A percentile compares a stretch with the other conserved stretches of the same genome.
Evolutionary conservation across 2,113 vertebrate genomes (phyloP).

Genomic region (Bufo gargarizans): DNA sequence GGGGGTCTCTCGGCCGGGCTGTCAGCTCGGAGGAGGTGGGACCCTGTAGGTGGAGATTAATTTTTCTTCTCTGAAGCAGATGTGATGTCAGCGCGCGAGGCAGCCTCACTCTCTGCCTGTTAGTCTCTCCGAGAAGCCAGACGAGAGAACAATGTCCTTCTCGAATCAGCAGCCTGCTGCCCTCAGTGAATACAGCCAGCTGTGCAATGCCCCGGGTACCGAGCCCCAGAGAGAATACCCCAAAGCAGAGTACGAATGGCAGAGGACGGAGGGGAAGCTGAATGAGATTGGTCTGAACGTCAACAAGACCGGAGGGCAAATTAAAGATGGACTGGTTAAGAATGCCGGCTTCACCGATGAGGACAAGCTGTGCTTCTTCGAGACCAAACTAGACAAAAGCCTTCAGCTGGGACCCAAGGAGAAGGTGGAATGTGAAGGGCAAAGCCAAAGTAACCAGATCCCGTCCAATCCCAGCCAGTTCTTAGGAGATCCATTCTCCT

Average conservation of each 20-base stretch:
- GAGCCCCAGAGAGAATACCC: conserved; percentile 70
- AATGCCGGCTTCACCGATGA: conserved; percentile 84
- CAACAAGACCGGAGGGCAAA: conserved; percentile 69
- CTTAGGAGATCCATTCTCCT: conserved; percentile 55
- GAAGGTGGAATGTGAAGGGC: conserved; percentile 68
- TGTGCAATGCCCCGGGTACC: conserved; percentile 74
- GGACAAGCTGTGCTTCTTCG: conserved; percentile 90
- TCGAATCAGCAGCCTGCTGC: conserved; percentile 80
- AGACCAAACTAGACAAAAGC: conserved; percentile 77
- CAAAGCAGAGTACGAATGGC: conserved; percentile 85
- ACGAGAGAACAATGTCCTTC: conserved; percentile 75
- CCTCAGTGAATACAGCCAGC: conserved; percentile 78
- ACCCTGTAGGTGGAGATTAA: conserved; percentile 60
- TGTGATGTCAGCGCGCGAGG: conserved; percentile 71
- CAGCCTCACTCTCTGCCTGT: conserved; percentile 69
- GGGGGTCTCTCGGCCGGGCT: neutral
- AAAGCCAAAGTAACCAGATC: conserved; percentile 65
- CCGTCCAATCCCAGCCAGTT: conserved; percentile 66
- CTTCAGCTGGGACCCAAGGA: conserved; percentile 74
- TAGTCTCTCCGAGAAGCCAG: conserved; percentile 61
- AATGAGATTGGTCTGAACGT: conserved; percentile 75
- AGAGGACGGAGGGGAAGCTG: conserved; percentile 79
- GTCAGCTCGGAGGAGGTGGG: conserved; percentile 57
- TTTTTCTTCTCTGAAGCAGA: conserved; percentile 61
- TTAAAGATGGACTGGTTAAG: conserved; percentile 72